phyloP scores from a whole-genome alignment of 2,888 invertebrate genomes.

The Drosophila colorata region DNA sequence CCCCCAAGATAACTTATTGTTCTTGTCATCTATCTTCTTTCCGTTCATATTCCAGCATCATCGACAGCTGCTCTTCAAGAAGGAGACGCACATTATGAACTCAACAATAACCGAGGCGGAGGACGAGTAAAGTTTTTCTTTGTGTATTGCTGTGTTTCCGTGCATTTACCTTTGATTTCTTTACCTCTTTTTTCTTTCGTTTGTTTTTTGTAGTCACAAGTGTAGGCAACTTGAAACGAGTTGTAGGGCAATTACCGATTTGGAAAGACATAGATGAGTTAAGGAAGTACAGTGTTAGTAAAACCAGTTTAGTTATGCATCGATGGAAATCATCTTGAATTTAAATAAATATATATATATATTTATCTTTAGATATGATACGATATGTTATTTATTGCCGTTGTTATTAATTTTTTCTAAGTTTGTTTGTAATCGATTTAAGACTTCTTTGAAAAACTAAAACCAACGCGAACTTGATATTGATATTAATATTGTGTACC shows the following conservation, averaged over 20 bases:
- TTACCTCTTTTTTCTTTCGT: constrained; percentile 26
- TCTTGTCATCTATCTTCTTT: not conserved
- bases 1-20: not conserved
- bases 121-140: constrained; percentile 85
- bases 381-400: constrained; percentile 59
- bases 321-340: constrained; percentile 32
- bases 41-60: constrained; percentile 72
- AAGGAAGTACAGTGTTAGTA: constrained; percentile 23
- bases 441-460: constrained; percentile 44
- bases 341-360: constrained; percentile 28
- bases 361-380: constrained; percentile 15
- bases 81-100: constrained; percentile 87
- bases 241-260: constrained; percentile 47
- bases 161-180: constrained; percentile 62
- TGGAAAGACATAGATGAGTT: constrained; percentile 61
- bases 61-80: constrained; percentile 82
- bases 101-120: constrained; percentile 90
- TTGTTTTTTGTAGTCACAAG: constrained; percentile 59
- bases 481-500: constrained; percentile 61
- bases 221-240: constrained; percentile 46
- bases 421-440: constrained; percentile 43
- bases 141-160: constrained; percentile 22
- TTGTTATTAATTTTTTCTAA: constrained; percentile 52
- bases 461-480: constrained; percentile 51
- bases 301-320: constrained; percentile 52